A percentile compares a stretch with the other conserved stretches of the same genome.
Conservation (phyloP, 2,888 invertebrate genomes). For the Bhutanitis thaidina region DNA sequence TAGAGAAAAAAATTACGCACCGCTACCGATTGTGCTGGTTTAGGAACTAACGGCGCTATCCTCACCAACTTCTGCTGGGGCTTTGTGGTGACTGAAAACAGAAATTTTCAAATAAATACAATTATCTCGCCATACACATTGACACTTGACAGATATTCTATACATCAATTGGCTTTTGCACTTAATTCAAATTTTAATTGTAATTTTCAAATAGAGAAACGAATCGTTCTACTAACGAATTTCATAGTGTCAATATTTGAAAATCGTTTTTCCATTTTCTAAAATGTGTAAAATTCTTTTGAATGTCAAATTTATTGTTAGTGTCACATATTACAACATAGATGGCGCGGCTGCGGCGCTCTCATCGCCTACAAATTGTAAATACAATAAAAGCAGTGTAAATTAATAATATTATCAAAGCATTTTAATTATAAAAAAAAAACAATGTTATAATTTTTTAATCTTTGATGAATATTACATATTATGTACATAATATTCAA, state of each 20-base stretch:
- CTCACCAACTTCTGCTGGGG: conserved; percentile 58
- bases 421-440: no score
- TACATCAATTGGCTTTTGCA: conserved; percentile 16
- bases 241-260: conserved; percentile 27
- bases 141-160: conserved; percentile 33
- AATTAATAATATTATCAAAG: no score
- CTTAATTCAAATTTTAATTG: conserved; percentile 22
- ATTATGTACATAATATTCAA: no score
- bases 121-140: conserved; percentile 31
- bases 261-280: conserved; percentile 39
- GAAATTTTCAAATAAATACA: conserved; percentile 8
- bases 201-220: conserved; percentile 49
- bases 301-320: conserved; percentile 9
- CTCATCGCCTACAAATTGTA: no score
- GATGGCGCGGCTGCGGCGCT: conserved; percentile 1
- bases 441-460: no score
- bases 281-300: conserved; percentile 28
- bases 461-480: no score
- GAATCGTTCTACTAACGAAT: conserved; percentile 21
- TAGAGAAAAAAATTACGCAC: conserved; percentile 37
- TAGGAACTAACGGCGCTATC: conserved; percentile 53
- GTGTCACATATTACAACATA: not conserved
- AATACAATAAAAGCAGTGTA: no score
- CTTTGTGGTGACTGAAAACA: conserved; percentile 38
- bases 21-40: conserved; percentile 33